These are phyloP conservation scores for Charaxes varanes DNA, from an alignment of 1,140 invertebrate species.

Conservation along the genomic window DNA sequence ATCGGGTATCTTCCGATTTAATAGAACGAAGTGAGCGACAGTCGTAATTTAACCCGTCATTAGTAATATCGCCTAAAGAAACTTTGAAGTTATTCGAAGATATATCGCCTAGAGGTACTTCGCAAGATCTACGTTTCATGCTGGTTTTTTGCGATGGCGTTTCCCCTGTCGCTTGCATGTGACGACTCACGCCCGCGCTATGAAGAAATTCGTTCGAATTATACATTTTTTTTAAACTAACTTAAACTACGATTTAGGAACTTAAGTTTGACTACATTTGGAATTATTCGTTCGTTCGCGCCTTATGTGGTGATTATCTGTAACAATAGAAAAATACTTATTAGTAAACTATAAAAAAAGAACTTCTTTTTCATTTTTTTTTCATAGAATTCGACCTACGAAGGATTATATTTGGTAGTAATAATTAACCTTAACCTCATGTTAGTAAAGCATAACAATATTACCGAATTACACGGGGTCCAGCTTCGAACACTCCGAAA, in stretches of 20 bases:
- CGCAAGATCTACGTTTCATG: constrained; percentile 62
- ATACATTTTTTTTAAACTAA: constrained; percentile 52
- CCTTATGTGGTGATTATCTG: constrained; percentile 37
- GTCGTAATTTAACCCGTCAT: constrained; percentile 49
- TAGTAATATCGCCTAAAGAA: constrained; percentile 53
- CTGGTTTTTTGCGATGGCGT: constrained; percentile 60
- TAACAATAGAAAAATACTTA: constrained; percentile 41
- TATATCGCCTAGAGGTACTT: constrained; percentile 63
- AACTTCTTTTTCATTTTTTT: too few relatives aligned
- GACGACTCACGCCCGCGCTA: constrained; percentile 60
- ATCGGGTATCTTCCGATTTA: constrained; percentile 51
- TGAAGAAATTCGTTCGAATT: constrained; percentile 65
- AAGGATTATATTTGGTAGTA: too few relatives aligned
- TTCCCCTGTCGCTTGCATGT: constrained; percentile 65
- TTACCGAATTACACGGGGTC: too few relatives aligned
- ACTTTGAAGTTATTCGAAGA: constrained; percentile 64
- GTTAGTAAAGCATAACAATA: too few relatives aligned
- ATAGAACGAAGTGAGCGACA: constrained; percentile 49
- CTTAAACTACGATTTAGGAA: constrained; percentile 52
- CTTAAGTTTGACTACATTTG: constrained; percentile 60
- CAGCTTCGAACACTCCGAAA: too few relatives aligned
- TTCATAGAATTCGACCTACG: too few relatives aligned
- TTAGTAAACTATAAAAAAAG: too few relatives aligned
- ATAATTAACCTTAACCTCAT: too few relatives aligned
- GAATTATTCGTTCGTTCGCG: constrained; percentile 57